A percentile compares a stretch with the other conserved stretches of the same genome.
phyloP scores from a whole-genome alignment of 2,797 vertebrate genomes.

The Manis javanica region DNA sequence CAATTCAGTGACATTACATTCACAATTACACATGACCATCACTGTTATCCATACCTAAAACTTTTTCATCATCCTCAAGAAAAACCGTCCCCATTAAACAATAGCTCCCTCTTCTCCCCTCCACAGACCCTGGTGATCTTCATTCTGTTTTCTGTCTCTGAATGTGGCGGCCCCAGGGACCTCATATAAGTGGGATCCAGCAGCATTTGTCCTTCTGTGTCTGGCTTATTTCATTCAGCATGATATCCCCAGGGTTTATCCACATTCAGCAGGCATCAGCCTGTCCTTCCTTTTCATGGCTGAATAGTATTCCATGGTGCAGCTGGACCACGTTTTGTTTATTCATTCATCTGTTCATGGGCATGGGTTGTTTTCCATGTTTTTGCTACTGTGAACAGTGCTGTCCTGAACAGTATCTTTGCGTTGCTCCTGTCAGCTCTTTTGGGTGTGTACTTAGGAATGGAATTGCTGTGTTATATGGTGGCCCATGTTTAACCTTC shows the following conservation, averaged over 20 bases:
- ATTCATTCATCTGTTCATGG: neutral
- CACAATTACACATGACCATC: neutral
- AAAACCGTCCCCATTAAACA: neutral
- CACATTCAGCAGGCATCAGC: neutral
- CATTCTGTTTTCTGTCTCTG: neutral
- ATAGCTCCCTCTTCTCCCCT: neutral
- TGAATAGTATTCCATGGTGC: accelerated
- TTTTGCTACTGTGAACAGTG: neutral
- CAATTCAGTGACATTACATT: neutral
- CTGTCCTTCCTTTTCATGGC: neutral
- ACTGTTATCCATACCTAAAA: neutral
- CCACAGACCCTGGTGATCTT: neutral
- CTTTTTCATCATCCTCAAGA: neutral
- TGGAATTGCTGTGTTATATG: neutral
- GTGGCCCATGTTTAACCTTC: neutral
- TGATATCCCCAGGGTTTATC: no score
- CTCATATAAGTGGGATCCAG: no score
- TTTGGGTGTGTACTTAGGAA: no score
- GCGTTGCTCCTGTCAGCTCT: neutral
- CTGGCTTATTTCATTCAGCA: neutral
- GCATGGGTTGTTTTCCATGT: accelerated
- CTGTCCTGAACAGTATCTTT: accelerated
- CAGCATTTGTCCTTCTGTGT: neutral
- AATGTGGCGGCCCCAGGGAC: neutral
- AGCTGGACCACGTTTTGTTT: neutral